phyloP scores from a whole-genome alignment of 2,888 invertebrate genomes.

The Parnassius apollo region DNA sequence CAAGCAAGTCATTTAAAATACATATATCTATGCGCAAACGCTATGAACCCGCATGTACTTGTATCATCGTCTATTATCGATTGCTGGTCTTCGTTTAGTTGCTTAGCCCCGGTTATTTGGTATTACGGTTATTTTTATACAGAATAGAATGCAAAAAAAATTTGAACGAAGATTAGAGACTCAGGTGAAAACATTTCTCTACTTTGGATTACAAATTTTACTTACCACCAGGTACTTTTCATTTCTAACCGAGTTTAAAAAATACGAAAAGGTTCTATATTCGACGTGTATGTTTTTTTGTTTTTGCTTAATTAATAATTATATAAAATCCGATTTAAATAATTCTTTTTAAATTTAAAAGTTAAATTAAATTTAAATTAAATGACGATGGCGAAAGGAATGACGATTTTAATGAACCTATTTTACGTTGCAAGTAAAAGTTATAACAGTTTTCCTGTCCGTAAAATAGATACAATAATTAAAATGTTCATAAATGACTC shows the following conservation, averaged over 20 bases:
- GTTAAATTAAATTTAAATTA: neutral
- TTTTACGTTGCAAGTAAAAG: too few relatives aligned
- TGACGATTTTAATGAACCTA: too few relatives aligned
- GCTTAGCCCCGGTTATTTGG: neutral
- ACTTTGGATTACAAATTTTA: neutral
- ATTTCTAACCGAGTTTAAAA: neutral
- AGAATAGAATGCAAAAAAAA: conserved; percentile 1
- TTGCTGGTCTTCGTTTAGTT: conserved; percentile 22
- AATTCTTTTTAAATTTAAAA: neutral
- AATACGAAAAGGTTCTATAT: too few relatives aligned
- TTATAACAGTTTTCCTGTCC: too few relatives aligned
- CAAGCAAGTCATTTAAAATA: conserved; percentile 70
- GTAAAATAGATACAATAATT: too few relatives aligned
- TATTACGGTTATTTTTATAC: neutral
- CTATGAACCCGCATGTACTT: conserved; percentile 67
- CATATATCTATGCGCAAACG: conserved; percentile 72
- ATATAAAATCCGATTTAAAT: too few relatives aligned
- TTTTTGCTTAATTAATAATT: neutral
- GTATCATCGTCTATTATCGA: conserved; percentile 34
- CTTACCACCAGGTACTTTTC: neutral
- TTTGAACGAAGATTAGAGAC: neutral
- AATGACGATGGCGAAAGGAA: neutral
- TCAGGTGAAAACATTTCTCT: neutral
- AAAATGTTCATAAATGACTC: too few relatives aligned
- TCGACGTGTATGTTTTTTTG: neutral